Evolutionary conservation across 2,888 invertebrate species (phyloP).

Genomic region (Hirtodrosophila trivittata): DNA sequence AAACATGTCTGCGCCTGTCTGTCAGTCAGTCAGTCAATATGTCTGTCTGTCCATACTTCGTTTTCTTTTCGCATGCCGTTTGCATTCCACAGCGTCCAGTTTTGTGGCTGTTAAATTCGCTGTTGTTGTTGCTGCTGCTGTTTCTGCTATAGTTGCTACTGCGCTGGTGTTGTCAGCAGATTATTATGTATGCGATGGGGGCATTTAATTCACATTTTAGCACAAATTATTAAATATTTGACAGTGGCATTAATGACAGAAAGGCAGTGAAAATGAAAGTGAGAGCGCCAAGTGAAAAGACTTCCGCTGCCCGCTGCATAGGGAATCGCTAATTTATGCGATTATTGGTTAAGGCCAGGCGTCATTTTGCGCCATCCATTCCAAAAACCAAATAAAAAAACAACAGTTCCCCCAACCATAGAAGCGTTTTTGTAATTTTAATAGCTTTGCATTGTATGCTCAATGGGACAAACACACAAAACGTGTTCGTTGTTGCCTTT

Average conservation of each 20-base stretch:
- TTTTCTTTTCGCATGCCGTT: slow-evolving; percentile 69
- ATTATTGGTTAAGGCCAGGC: slow-evolving; percentile 55
- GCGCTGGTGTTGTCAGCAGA: slow-evolving; percentile 15
- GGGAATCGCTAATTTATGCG: slow-evolving; percentile 74
- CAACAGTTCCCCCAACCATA: slow-evolving; percentile 19
- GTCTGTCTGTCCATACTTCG: slow-evolving; percentile 50
- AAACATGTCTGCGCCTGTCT: slow-evolving; percentile 52
- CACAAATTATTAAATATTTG: slow-evolving; percentile 77
- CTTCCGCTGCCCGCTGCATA: slow-evolving; percentile 52
- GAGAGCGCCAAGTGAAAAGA: slow-evolving; percentile 68
- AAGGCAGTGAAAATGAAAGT: slow-evolving; percentile 59
- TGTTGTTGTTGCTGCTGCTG: slow-evolving; percentile 21
- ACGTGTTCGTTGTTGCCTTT: slow-evolving; percentile 59
- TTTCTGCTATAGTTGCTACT: slow-evolving; percentile 16
- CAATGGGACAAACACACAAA: slow-evolving; percentile 49
- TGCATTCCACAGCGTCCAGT: slow-evolving; percentile 68
- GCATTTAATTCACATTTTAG: slow-evolving; percentile 69
- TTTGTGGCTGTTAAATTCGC: slow-evolving; percentile 29
- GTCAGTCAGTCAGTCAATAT: slow-evolving; percentile 11
- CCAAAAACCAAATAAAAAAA: background rate
- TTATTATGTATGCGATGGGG: slow-evolving; percentile 62
- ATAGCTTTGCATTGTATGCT: slow-evolving; percentile 61
- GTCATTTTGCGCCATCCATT: slow-evolving; percentile 13
- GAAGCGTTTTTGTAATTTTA: slow-evolving; percentile 62
- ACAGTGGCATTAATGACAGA: slow-evolving; percentile 29